phyloP scores from a whole-genome alignment of 2,797 vertebrate genomes.

The Takifugu ocellatus region DNA sequence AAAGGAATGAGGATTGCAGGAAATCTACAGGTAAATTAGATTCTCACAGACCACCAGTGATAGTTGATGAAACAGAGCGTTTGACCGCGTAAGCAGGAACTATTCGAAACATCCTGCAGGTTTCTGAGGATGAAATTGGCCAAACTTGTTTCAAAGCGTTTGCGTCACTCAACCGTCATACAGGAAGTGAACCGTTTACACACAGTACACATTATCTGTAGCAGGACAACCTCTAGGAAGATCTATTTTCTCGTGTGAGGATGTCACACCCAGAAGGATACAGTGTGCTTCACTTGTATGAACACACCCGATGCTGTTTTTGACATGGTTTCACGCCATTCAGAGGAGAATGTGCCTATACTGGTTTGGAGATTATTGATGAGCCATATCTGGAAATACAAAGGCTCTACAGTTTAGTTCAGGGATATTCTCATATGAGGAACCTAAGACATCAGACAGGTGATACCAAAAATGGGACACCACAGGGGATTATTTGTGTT shows the following conservation, averaged over 20 bases:
- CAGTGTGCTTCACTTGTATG: neutral
- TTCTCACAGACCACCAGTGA: neutral
- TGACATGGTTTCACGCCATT: conserved; percentile 22
- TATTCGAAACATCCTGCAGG: too few relatives aligned
- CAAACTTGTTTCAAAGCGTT: too few relatives aligned
- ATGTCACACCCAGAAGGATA: neutral
- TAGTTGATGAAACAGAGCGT: neutral
- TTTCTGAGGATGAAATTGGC: too few relatives aligned
- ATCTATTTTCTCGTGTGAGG: neutral
- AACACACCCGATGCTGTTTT: conserved; percentile 29
- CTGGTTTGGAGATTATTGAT: conserved; percentile 10
- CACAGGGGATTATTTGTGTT: too few relatives aligned
- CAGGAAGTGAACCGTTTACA: too few relatives aligned
- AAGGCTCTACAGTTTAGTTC: too few relatives aligned
- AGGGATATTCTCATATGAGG: too few relatives aligned
- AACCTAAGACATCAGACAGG: too few relatives aligned
- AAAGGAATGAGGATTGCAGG: neutral
- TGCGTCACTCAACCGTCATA: too few relatives aligned
- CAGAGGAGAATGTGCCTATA: conserved; percentile 16
- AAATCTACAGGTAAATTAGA: neutral
- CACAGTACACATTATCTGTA: neutral
- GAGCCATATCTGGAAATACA: neutral
- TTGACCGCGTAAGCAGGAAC: too few relatives aligned
- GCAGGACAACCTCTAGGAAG: neutral
- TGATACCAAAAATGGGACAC: too few relatives aligned